These are phyloP conservation scores for Salvelinus fontinalis DNA, from an alignment of 2,113 vertebrate species.

Conservation along the genomic window DNA sequence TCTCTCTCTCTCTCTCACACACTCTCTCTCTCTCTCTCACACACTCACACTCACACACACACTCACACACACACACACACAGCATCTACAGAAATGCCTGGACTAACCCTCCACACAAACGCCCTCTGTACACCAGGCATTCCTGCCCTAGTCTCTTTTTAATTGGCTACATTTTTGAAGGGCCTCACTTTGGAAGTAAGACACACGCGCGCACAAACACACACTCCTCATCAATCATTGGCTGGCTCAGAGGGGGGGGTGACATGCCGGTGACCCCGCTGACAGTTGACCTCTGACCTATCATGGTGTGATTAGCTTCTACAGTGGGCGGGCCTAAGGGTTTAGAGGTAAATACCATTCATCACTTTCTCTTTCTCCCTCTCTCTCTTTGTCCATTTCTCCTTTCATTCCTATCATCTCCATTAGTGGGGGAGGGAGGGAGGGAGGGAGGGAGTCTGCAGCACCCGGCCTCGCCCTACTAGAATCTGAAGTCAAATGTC, in stretches of 20 bases:
- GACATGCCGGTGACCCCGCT: neutral
- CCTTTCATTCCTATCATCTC: neutral
- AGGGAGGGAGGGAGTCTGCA: too few species aligned
- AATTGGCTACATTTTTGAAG: slow-evolving; percentile 19
- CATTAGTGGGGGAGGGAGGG: neutral
- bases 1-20: too few species aligned
- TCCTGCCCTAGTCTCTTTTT: slow-evolving; percentile 19
- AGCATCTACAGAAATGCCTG: slow-evolving; percentile 2
- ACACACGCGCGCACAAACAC: neutral
- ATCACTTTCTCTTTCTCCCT: neutral
- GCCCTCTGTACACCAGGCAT: neutral
- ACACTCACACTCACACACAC: too few species aligned
- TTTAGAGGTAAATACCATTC: too few species aligned
- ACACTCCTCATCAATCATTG: slow-evolving; percentile 1
- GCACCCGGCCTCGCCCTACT: too few species aligned
- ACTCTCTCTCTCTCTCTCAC: too few species aligned
- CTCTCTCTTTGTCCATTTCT: neutral
- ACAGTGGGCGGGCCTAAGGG: neutral
- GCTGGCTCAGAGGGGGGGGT: neutral
- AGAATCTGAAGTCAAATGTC: too few species aligned
- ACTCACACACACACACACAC: too few species aligned
- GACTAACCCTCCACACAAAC: neutral
- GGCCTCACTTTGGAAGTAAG: neutral
- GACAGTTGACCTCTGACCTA: slow-evolving; percentile 1
- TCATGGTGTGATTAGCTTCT: neutral